Percentiles rank a stretch among this genome's conserved stretches.
Evolutionary conservation across 2,888 invertebrate species (phyloP).

Genomic region (Glaucopsyche alexis): DNA sequence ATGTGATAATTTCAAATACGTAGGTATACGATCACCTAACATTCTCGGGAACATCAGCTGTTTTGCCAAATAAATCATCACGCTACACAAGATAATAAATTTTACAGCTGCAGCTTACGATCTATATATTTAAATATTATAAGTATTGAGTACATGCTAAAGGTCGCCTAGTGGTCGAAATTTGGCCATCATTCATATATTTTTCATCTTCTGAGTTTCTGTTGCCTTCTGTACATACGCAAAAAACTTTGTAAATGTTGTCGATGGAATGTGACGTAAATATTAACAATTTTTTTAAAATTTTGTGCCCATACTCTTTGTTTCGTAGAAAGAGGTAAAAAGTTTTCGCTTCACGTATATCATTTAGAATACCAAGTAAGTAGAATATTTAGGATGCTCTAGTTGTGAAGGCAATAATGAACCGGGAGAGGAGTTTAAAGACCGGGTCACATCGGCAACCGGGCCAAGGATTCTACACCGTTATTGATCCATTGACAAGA

Average conservation of each 20-base stretch:
- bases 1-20: not conserved
- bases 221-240: too few species aligned
- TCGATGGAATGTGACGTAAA: too few species aligned
- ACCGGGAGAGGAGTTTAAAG: slow-evolving; percentile 11
- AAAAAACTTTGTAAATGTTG: too few species aligned
- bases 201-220: too few species aligned
- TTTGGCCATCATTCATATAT: too few species aligned
- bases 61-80: not conserved
- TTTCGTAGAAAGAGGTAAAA: too few species aligned
- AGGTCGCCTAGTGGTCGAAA: too few species aligned
- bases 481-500: slow-evolving; percentile 54
- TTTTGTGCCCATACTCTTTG: too few species aligned
- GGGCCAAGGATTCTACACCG: slow-evolving; percentile 65
- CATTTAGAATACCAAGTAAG: not conserved
- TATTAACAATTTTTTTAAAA: too few species aligned
- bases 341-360: too few species aligned
- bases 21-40: not conserved
- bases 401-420: slow-evolving; percentile 11
- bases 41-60: not conserved
- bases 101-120: not conserved
- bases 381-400: slow-evolving; percentile 1
- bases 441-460: slow-evolving; percentile 37
- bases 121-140: not conserved
- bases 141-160: too few species aligned
- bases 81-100: not conserved